Evolutionary conservation across 1,140 invertebrate genomes (phyloP).

Genomic region (Drosophila arawakana): DNA sequence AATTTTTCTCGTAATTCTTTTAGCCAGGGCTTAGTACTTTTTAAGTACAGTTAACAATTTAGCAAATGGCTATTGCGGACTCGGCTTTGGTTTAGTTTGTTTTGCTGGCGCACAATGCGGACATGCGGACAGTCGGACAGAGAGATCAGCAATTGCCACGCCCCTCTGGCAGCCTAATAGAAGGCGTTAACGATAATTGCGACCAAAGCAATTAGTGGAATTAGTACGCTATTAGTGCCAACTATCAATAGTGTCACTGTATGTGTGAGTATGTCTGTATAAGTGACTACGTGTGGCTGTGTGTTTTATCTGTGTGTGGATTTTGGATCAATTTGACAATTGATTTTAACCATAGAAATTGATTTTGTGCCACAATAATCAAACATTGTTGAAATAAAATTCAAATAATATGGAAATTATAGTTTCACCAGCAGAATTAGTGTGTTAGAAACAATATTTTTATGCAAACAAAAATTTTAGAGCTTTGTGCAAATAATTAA

Average conservation of each 20-base stretch:
- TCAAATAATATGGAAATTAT: not conserved
- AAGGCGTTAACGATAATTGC: slow-evolving; percentile 74
- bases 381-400: slow-evolving; percentile 54
- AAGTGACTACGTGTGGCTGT: not conserved
- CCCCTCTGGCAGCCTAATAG: slow-evolving; percentile 9
- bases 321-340: slow-evolving; percentile 35
- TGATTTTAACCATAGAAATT: slow-evolving; percentile 44
- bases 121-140: not conserved
- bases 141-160: slow-evolving; percentile 17
- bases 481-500: too few species aligned
- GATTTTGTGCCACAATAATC: slow-evolving; percentile 30
- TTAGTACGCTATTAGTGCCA: slow-evolving; percentile 79
- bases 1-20: slow-evolving; percentile 34
- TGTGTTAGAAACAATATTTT: too few species aligned
- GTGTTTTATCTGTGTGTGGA: slow-evolving; percentile 8
- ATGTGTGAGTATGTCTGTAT: slow-evolving; percentile 38
- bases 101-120: slow-evolving; percentile 41
- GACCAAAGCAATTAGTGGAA: slow-evolving; percentile 79
- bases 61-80: slow-evolving; percentile 62
- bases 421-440: too few species aligned
- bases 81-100: slow-evolving; percentile 55
- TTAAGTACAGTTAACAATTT: slow-evolving; percentile 73
- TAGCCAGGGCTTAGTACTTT: slow-evolving; percentile 38
- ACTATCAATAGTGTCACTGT: slow-evolving; percentile 64
- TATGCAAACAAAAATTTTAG: too few species aligned